These are phyloP conservation scores for Tragulus kanchil DNA, from an alignment of 2,113 vertebrate species.

Conservation along the genomic window DNA sequence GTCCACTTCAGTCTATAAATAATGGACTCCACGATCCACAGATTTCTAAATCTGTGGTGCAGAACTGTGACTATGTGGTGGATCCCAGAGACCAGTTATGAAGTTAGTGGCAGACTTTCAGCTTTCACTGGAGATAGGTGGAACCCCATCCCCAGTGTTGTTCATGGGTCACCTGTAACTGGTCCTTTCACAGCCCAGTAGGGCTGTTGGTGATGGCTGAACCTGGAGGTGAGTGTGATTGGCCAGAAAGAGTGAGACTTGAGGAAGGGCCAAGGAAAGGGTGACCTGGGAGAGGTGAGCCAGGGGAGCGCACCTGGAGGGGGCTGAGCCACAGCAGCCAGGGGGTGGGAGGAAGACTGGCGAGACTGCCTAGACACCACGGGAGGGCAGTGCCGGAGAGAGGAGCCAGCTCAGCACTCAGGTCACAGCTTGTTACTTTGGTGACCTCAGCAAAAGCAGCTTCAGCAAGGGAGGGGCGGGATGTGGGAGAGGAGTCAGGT, in stretches of 20 bases:
- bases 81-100: background rate
- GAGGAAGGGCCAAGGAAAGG: background rate
- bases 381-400: background rate
- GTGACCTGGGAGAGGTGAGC: background rate
- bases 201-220: background rate
- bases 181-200: background rate
- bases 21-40: background rate
- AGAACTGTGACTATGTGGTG: background rate
- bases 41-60: background rate
- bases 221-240: background rate
- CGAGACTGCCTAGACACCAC: background rate
- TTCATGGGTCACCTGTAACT: background rate
- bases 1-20: background rate
- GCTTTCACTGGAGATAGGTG: background rate
- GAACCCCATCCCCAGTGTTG: background rate
- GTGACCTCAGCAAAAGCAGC: background rate
- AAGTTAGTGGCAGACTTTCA: background rate
- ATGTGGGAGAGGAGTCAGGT: rapidly evolving
- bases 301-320: background rate
- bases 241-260: background rate
- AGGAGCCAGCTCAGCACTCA: background rate
- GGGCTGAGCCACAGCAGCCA: background rate
- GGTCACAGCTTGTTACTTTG: background rate
- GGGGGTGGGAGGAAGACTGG: background rate
- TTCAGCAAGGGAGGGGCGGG: background rate